Conservation (phyloP, 2,797 vertebrate species). For the Sylvilagus floridanus region DNA sequence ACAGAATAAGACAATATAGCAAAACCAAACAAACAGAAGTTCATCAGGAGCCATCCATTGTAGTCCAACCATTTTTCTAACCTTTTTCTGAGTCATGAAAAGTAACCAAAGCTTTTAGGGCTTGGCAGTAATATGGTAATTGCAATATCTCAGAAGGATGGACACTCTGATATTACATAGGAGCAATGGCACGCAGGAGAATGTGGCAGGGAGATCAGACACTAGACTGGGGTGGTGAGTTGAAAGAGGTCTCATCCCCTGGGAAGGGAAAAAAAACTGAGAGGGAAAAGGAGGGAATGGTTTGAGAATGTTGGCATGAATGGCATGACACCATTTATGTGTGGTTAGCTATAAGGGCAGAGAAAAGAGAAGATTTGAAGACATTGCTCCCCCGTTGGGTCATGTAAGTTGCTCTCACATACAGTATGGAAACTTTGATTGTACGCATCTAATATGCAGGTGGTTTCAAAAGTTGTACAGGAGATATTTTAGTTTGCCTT, state of each 20-base stretch:
- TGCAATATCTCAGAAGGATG: neutral
- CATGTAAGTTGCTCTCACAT: no score
- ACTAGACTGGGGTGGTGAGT: neutral
- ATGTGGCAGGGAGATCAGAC: rapidly evolving
- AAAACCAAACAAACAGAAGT: neutral
- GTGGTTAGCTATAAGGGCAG: no score
- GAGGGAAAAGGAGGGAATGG: neutral
- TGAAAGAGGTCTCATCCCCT: neutral
- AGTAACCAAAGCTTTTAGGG: neutral
- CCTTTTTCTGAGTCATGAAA: neutral
- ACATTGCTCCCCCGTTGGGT: rapidly evolving
- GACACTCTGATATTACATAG: neutral
- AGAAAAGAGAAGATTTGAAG: neutral
- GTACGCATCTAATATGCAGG: neutral
- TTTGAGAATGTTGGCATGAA: neutral
- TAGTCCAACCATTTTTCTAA: neutral
- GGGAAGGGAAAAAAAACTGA: neutral
- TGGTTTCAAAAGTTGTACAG: neutral
- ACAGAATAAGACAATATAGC: neutral
- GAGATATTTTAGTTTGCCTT: neutral
- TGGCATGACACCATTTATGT: neutral
- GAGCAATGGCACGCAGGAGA: neutral
- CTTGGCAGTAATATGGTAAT: neutral
- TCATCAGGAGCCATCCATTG: neutral
- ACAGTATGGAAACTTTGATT: no score